These are phyloP conservation scores for Speoplatyrhinus poulsoni DNA, from an alignment of 2,113 vertebrate species.

Conservation along the genomic window DNA sequence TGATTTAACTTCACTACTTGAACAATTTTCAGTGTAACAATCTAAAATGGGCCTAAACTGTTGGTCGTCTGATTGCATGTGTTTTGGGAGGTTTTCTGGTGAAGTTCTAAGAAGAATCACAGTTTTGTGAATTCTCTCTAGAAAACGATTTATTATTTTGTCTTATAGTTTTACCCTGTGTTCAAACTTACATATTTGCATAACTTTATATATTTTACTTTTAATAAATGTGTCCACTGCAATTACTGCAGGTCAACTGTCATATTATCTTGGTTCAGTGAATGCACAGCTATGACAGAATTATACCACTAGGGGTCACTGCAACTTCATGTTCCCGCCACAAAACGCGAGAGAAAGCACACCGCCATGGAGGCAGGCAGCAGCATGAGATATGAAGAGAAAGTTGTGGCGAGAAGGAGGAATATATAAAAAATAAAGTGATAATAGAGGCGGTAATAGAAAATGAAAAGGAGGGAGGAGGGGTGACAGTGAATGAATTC, in stretches of 20 bases:
- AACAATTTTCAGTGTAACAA: neutral
- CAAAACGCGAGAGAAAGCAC: neutral
- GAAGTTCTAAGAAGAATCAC: too few relatives aligned
- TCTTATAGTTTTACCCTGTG: too few relatives aligned
- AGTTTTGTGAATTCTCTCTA: too few relatives aligned
- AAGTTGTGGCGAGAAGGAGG: neutral
- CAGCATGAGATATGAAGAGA: too few relatives aligned
- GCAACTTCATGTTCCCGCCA: constrained; percentile 83
- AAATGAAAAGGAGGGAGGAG: neutral
- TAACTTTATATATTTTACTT: neutral
- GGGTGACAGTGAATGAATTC: constrained; percentile 1
- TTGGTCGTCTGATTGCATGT: neutral
- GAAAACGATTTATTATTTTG: too few relatives aligned
- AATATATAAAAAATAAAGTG: neutral
- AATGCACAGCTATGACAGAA: neutral
- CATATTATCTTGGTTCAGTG: neutral
- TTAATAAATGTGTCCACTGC: neutral
- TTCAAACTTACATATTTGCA: too few relatives aligned
- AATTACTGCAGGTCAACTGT: neutral
- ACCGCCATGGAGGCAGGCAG: too few relatives aligned
- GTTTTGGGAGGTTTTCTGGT: neutral
- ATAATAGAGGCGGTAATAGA: neutral
- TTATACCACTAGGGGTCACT: constrained; percentile 93
- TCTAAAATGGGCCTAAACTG: neutral
- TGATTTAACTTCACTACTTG: constrained; percentile 42